These are phyloP conservation scores for Emydocephalus ijimae DNA, from an alignment of 2,113 vertebrate species.

Conservation along the genomic window DNA sequence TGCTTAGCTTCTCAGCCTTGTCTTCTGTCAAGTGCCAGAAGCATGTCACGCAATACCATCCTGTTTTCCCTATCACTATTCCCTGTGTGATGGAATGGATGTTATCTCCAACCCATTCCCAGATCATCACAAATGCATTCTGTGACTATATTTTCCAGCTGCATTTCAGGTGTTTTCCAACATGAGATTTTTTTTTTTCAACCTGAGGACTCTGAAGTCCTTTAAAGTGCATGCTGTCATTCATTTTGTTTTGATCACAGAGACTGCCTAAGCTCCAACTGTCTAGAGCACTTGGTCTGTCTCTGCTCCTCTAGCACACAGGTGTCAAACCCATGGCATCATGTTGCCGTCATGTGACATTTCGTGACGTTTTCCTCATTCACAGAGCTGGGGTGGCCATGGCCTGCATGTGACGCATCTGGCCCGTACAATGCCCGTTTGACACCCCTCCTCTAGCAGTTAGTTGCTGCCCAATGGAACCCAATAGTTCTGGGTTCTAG, in stretches of 20 bases:
- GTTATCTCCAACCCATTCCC: neutral
- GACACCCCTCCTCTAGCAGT: neutral
- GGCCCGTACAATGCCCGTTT: too few relatives aligned
- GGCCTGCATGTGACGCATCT: too few relatives aligned
- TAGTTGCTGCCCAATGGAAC: neutral
- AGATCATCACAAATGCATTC: neutral
- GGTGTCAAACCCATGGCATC: too few relatives aligned
- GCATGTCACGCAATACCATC: neutral
- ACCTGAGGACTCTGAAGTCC: neutral
- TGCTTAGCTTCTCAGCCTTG: neutral
- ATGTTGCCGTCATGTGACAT: too few relatives aligned
- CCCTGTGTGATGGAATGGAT: neutral
- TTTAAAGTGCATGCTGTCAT: neutral
- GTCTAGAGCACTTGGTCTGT: neutral
- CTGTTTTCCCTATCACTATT: neutral
- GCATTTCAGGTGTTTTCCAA: neutral
- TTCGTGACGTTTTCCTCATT: too few relatives aligned
- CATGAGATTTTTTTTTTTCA: neutral
- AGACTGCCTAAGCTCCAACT: neutral
- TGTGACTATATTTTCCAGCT: neutral
- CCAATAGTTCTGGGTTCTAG: neutral
- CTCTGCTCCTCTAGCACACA: too few relatives aligned
- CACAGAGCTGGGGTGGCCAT: too few relatives aligned
- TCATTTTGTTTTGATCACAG: neutral
- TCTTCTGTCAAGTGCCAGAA: neutral